Percentiles rank a stretch among this genome's conserved stretches.
Evolutionary conservation across 2,113 vertebrate species (phyloP).

Genomic region (Leucosticte australis): DNA sequence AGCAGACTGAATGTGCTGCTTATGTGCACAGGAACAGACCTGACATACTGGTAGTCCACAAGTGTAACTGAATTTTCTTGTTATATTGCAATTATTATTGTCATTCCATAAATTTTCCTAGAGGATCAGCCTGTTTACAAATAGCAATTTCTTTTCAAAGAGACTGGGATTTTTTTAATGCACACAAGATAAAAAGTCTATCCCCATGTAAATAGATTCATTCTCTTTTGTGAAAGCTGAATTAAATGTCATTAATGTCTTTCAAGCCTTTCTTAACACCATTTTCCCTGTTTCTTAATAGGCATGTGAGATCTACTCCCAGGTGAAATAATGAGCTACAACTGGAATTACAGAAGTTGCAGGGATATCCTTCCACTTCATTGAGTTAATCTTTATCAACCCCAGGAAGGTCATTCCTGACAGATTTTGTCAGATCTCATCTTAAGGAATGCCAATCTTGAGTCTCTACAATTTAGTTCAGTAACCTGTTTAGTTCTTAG

Average conservation of each 20-base stretch:
- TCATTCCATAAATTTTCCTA: background rate
- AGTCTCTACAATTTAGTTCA: background rate
- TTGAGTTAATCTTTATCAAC: background rate
- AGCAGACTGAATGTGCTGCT: background rate
- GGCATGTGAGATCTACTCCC: slow-evolving; percentile 36
- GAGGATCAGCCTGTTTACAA: background rate
- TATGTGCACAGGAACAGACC: background rate
- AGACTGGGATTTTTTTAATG: background rate
- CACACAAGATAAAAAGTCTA: background rate
- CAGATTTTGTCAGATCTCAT: slow-evolving; percentile 17
- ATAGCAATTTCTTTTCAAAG: background rate
- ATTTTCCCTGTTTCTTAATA: slow-evolving; percentile 38
- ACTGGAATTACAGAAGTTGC: background rate
- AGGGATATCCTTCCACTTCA: background rate
- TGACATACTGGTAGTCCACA: background rate
- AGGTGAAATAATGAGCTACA: slow-evolving; percentile 35
- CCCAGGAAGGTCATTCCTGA: background rate
- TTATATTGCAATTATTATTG: background rate
- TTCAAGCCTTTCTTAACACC: slow-evolving; percentile 41
- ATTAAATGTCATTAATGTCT: background rate
- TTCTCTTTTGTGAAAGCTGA: slow-evolving; percentile 26
- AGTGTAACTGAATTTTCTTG: background rate
- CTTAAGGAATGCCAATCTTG: background rate
- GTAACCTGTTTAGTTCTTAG: background rate
- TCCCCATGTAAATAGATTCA: background rate